Conservation (phyloP, 2,888 invertebrate species). For the Eilema griseolum region DNA sequence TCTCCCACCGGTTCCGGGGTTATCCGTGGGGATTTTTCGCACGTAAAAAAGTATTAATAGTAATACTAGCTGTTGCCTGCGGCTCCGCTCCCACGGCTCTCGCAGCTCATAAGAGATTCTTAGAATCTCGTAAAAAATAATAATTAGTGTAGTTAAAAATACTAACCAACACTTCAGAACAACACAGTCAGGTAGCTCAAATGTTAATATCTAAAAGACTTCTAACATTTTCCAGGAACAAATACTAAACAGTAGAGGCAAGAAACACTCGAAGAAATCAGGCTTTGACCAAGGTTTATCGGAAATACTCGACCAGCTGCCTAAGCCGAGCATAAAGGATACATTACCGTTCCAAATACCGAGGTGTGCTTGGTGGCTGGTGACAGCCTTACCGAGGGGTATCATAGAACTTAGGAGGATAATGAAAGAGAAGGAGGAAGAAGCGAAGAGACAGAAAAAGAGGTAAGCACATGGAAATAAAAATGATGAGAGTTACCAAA, state of each 20-base stretch:
- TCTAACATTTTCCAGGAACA: slow-evolving; percentile 85
- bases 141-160: too few species aligned
- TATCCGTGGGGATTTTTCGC: too few species aligned
- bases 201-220: background rate
- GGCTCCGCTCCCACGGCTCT: too few species aligned
- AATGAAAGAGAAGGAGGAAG: slow-evolving; percentile 83
- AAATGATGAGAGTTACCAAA: too few species aligned
- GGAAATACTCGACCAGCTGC: slow-evolving; percentile 89
- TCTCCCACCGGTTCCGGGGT: too few species aligned
- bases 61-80: too few species aligned
- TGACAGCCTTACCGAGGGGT: slow-evolving; percentile 86
- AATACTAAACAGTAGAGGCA: slow-evolving; percentile 89
- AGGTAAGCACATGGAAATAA: slow-evolving; percentile 74
- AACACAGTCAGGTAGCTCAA: too few species aligned
- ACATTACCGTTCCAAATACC: slow-evolving; percentile 95
- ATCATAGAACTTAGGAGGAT: slow-evolving; percentile 66
- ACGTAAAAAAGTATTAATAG: too few species aligned
- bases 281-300: slow-evolving; percentile 88
- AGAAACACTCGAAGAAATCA: slow-evolving; percentile 88
- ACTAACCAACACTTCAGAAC: too few species aligned
- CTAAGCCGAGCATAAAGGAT: slow-evolving; percentile 91
- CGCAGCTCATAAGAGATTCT: too few species aligned
- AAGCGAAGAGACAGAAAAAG: slow-evolving; percentile 87
- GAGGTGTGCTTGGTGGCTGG: slow-evolving; percentile 88
- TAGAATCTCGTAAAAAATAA: too few species aligned